Base-by-base conservation (phyloP, 2,888 invertebrate genomes). In the Troides aeacus region DNA sequence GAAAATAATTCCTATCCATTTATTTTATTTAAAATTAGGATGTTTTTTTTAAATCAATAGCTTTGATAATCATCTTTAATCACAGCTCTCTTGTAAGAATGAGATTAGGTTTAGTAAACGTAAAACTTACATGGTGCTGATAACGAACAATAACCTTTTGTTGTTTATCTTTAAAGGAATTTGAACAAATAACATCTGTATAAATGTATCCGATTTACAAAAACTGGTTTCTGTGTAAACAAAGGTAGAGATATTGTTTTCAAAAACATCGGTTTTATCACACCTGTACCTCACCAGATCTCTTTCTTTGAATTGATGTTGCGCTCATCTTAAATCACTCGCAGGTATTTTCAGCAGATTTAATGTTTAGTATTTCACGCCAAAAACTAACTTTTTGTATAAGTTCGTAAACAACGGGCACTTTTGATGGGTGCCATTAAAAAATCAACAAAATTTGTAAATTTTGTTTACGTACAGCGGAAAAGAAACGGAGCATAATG, bases 341-440 rank as follows among this genome's bases (percentile, higher is more conserved):
- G 6, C 24, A 59, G n/a, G 46, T 50, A 59, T 65, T 65, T 59
- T 53, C 30, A 53, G 53, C 58, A 18, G 46, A 24, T 65, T 65
- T 65, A n/a, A 59, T 30, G 46, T n/a, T 59, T 30, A 46, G 56
- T 18, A 36, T 18, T 56, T 56, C 3, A 36, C 17, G 59, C 12
- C n/a, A 24, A 36, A 64, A 56, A 1, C 24, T n/a, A 30, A 63
- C 24, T 18, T 30, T 36, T 42, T 5, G 23, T 30, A 46, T 46
- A 15, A 15, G 2, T n/a, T 59, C 30, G 59, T 59, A 42, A 59
- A 59, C 24, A 59, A 46, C 24, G 15, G 59, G 1, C 15, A 15
- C 30, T 30, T 65, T 65, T 65, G 24, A 65, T 65, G 59, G 30
- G 15, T 12, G 30, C 42, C 65, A 30, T 65, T 30, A 65, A 65